Conservation (phyloP, 1,140 invertebrate genomes). For the Nylanderia fulva region DNA sequence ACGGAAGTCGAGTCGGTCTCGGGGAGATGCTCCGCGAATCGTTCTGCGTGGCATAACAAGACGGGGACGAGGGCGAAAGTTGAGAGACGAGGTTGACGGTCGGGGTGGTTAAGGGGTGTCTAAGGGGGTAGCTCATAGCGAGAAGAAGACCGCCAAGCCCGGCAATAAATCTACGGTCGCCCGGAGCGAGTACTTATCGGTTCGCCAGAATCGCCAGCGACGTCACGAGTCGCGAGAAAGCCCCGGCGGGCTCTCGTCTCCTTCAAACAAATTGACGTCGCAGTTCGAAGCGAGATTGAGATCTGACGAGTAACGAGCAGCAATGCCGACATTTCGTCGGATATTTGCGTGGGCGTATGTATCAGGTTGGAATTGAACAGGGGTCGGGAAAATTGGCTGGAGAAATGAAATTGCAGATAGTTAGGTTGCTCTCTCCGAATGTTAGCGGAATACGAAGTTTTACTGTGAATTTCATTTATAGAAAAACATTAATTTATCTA, state of each 20-base stretch:
- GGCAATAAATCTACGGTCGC: conserved; percentile 84
- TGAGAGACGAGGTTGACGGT: neutral
- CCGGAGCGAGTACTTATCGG: conserved; percentile 83
- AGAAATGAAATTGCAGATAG: conserved; percentile 17
- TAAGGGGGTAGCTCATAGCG: conserved; percentile 64
- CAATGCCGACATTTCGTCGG: neutral
- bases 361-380: conserved; percentile 12
- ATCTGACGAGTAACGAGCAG: conserved; percentile 21
- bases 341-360: neutral
- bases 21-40: conserved; percentile 47
- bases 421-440: neutral
- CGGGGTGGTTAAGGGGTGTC: conserved; percentile 61
- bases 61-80: conserved; percentile 18
- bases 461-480: neutral
- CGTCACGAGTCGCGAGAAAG: conserved; percentile 71
- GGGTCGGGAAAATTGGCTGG: neutral
- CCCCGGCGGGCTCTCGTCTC: conserved; percentile 75
- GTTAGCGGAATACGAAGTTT: neutral
- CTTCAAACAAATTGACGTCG: conserved; percentile 71
- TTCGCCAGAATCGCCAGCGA: conserved; percentile 72
- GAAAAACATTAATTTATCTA: neutral
- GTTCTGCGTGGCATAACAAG: conserved; percentile 66
- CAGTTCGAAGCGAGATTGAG: conserved; percentile 33
- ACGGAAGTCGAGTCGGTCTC: conserved; percentile 78
- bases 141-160: conserved; percentile 63